Evolutionary conservation across 2,888 invertebrate genomes (phyloP).

Genomic region (Macrophya annulata): DNA sequence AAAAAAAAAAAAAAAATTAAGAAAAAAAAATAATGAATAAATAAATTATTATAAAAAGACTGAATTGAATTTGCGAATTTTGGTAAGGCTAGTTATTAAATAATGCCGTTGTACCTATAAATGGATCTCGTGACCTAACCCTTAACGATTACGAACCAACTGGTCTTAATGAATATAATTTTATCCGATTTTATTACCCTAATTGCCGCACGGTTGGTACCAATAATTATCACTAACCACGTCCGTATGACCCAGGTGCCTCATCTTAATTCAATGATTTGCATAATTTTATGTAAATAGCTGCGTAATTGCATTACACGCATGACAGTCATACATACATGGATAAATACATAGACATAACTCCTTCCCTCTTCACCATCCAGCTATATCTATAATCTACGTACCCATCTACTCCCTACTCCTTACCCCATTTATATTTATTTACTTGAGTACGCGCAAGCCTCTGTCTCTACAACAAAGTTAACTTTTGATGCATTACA

Average conservation of each 20-base stretch:
- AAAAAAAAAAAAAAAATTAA: too few relatives aligned
- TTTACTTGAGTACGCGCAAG: neutral
- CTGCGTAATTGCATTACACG: constrained; percentile 50
- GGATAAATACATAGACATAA: neutral
- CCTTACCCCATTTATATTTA: neutral
- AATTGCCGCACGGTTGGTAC: constrained; percentile 46
- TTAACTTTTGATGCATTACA: constrained; percentile 27
- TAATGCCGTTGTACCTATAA: neutral
- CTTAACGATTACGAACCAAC: constrained; percentile 9
- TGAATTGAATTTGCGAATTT: neutral
- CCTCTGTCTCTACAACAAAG: neutral
- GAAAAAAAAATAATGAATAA: too few relatives aligned
- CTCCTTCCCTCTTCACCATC: neutral
- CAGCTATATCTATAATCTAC: neutral
- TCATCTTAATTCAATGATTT: constrained; percentile 47
- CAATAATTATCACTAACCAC: constrained; percentile 51
- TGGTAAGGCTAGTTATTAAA: neutral
- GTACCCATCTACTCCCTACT: neutral
- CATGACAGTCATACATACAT: constrained; percentile 44
- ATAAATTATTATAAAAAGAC: neutral
- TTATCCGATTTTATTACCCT: constrained; percentile 46
- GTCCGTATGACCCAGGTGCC: constrained; percentile 47
- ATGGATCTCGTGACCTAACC: neutral
- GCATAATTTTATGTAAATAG: constrained; percentile 54
- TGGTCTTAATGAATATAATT: constrained; percentile 41